A percentile compares a stretch with the other conserved stretches of the same genome.
phyloP scores from a whole-genome alignment of 2,888 invertebrate genomes.

The Sphinx pinastri region DNA sequence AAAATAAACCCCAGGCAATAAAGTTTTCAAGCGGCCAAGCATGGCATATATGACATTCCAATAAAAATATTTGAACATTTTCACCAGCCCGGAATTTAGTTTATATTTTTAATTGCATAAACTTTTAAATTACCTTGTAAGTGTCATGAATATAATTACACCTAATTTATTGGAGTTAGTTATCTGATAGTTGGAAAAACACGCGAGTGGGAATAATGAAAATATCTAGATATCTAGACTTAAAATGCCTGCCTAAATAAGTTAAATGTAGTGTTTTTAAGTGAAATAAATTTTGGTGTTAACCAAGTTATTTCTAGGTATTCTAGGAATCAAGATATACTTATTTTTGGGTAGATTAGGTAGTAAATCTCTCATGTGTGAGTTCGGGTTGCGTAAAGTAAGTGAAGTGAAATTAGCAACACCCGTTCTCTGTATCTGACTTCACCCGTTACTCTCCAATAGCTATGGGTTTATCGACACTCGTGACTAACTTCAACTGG shows the following conservation, averaged over 20 bases:
- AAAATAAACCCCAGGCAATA: no score
- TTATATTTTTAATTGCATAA: constrained; percentile 17
- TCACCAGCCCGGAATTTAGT: background rate
- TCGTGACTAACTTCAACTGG: no score
- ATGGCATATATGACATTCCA: background rate
- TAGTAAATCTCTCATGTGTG: no score
- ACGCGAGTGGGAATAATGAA: background rate
- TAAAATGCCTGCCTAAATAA: background rate
- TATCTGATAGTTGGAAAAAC: constrained; percentile 12
- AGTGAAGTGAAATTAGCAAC: no score
- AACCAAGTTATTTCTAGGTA: no score
- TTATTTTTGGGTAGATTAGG: no score
- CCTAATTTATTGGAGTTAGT: background rate
- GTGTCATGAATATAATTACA: constrained; percentile 5
- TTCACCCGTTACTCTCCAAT: no score
- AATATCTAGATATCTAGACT: background rate
- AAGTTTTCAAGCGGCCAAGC: no score
- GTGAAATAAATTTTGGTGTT: background rate
- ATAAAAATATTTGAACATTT: constrained; percentile 3
- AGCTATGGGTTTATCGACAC: no score
- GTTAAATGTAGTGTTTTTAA: background rate
- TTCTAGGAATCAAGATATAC: no score
- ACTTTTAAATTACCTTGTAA: constrained; percentile 6
- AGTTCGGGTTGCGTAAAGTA: no score
- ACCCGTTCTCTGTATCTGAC: no score